Percentiles rank a stretch among this genome's conserved stretches.
These are phyloP conservation scores for Myotis brandtii DNA, from an alignment of 2,113 vertebrate species.

Conservation along the genomic window DNA sequence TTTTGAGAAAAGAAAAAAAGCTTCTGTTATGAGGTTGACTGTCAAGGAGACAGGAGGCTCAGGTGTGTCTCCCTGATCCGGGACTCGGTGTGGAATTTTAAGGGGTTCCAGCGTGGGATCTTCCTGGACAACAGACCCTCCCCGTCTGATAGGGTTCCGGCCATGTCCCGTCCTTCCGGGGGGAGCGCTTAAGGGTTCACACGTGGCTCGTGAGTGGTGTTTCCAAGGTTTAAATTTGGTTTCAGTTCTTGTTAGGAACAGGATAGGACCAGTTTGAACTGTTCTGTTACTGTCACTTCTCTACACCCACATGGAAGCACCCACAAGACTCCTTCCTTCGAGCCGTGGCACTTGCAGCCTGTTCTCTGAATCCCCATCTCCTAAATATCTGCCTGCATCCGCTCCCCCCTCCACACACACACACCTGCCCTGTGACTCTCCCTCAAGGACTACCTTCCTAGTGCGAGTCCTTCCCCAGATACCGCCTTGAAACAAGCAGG, in stretches of 20 bases:
- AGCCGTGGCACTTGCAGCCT: rapidly evolving
- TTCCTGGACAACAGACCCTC: background rate
- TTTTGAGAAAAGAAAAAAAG: background rate
- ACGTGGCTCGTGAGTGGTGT: background rate
- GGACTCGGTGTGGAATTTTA: background rate
- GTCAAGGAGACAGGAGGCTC: background rate
- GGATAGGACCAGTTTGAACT: background rate
- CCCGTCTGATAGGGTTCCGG: background rate
- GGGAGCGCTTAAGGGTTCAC: background rate
- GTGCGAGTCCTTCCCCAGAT: background rate
- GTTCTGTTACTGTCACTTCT: background rate
- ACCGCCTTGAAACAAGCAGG: background rate
- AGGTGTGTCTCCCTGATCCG: background rate
- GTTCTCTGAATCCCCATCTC: background rate
- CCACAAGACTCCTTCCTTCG: background rate
- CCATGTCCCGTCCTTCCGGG: background rate
- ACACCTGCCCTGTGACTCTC: background rate
- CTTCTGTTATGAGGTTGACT: background rate
- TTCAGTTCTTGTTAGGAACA: background rate
- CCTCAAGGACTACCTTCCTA: background rate
- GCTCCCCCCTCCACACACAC: too few relatives aligned
- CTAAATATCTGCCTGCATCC: background rate
- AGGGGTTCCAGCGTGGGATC: background rate
- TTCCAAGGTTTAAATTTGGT: background rate
- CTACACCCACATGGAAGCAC: rapidly evolving